Conservation (phyloP, 1,140 invertebrate genomes). For the Anoplolepis gracilipes region DNA sequence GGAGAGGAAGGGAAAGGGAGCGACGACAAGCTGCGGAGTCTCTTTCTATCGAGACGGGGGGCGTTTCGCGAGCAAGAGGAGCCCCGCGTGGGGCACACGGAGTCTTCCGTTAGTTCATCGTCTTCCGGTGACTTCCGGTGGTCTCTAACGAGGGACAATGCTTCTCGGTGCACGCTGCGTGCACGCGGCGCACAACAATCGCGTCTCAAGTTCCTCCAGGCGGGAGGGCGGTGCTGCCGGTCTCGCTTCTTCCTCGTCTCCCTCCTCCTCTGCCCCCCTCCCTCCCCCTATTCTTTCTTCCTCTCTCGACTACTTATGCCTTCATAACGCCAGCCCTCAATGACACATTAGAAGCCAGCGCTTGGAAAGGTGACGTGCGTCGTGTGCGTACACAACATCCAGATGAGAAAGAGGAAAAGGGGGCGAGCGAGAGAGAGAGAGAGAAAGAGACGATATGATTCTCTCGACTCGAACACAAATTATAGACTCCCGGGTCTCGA, state of each 20-base stretch:
- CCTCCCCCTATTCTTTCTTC: constrained; percentile 65
- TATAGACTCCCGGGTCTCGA: constrained; percentile 44
- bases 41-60: constrained; percentile 48
- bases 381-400: constrained; percentile 61
- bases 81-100: constrained; percentile 46
- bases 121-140: constrained; percentile 85
- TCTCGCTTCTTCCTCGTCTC: constrained; percentile 62
- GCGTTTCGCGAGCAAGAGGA: constrained; percentile 57
- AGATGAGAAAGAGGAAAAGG: no score
- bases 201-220: constrained; percentile 85
- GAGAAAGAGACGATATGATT: constrained; percentile 39
- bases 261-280: background rate
- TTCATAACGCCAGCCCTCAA: constrained; percentile 70
- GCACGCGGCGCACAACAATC: constrained; percentile 85
- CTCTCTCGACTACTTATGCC: constrained; percentile 73
- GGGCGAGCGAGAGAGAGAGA: constrained; percentile 41
- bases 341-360: constrained; percentile 72
- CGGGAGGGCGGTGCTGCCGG: constrained; percentile 82
- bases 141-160: constrained; percentile 79
- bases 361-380: constrained; percentile 57
- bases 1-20: background rate
- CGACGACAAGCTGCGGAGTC: constrained; percentile 70
- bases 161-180: constrained; percentile 70
- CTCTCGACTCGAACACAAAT: constrained; percentile 35
- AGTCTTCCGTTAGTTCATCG: constrained; percentile 85